These are phyloP conservation scores for Aphaenogaster floridana DNA, from an alignment of 1,140 invertebrate genomes.

Conservation along the genomic window DNA sequence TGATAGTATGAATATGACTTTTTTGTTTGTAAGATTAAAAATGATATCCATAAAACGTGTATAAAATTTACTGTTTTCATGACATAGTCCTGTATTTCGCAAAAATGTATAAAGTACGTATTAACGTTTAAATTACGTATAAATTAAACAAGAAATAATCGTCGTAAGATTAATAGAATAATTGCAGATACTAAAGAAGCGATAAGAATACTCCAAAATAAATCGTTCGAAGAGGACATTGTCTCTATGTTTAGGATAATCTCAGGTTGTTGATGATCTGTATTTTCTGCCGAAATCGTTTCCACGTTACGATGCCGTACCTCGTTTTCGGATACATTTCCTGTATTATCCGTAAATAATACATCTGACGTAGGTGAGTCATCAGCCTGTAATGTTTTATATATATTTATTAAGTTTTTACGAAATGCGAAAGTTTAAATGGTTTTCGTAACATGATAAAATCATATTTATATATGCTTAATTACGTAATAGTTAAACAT, in stretches of 20 bases:
- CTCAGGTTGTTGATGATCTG: slow-evolving; percentile 76
- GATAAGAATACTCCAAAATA: slow-evolving; percentile 84
- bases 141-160: slow-evolving; percentile 83
- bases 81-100: slow-evolving; percentile 67
- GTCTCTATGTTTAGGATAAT: slow-evolving; percentile 78
- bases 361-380: slow-evolving; percentile 78
- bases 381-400: slow-evolving; percentile 79
- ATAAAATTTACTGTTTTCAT: slow-evolving; percentile 77
- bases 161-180: slow-evolving; percentile 82
- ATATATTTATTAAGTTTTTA: neutral
- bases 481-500: neutral
- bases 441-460: neutral
- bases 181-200: slow-evolving; percentile 82
- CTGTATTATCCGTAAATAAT: slow-evolving; percentile 66
- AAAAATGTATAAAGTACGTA: neutral
- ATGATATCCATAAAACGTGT: slow-evolving; percentile 73
- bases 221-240: slow-evolving; percentile 83
- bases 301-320: slow-evolving; percentile 81
- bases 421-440: neutral
- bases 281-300: slow-evolving; percentile 63
- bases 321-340: slow-evolving; percentile 72
- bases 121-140: neutral
- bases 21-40: slow-evolving; percentile 69
- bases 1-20: slow-evolving; percentile 52
- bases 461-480: neutral